Base-by-base conservation (phyloP, 2,888 invertebrate species). In the Smittia sp. region DNA sequence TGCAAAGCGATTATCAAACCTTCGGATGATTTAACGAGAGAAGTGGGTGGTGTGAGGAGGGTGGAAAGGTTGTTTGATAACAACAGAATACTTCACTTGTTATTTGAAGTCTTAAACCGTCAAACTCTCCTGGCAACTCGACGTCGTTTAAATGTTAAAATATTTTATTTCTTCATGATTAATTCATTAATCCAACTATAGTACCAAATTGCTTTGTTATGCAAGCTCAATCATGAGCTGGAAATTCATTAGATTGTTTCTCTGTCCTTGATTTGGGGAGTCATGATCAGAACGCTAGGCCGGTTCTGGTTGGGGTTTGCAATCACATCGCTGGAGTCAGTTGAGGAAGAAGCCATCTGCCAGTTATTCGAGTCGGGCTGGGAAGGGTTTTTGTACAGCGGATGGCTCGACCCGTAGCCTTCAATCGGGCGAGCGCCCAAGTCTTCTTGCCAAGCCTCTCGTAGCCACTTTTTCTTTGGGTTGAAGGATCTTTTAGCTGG, bases 401-500 rank as follows among this genome's bases (percentile, higher is more conserved):
- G 72, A 72, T 72, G 72, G 22, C 25, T 62, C 20, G 6, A 15
- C 13, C 62, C 72, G 27, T 38, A 58, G 52, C 58, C 58, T 9
- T 79, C 75, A 79, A 80, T 27, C 79, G 79, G 76, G 69, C 63
- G 75, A 25, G 74, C 75, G 1, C 67, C 67, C 41, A 75, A 74
- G 74, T 80, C 80, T 75, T 85, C 84, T 41, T 83, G 77, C 65
- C 83, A 82, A 1, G 86, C 86, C 78, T 86, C 86, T 1, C 86
- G 80, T 13, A 87, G 78, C 87, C 87, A 87, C 22, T 87, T 82
- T 77, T 87, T 87, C 78, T 88, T 88, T 18, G 87, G 87, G 74
- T 75, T 75, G 46, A 80, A 75, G 75, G 39, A 72, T 24, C 62
- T 72, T 15, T 72, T 72, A 11, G 39, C 68, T n/a, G 72, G 72